Conservation (phyloP, 2,113 vertebrate genomes). For the Colistium nudipinnis region DNA sequence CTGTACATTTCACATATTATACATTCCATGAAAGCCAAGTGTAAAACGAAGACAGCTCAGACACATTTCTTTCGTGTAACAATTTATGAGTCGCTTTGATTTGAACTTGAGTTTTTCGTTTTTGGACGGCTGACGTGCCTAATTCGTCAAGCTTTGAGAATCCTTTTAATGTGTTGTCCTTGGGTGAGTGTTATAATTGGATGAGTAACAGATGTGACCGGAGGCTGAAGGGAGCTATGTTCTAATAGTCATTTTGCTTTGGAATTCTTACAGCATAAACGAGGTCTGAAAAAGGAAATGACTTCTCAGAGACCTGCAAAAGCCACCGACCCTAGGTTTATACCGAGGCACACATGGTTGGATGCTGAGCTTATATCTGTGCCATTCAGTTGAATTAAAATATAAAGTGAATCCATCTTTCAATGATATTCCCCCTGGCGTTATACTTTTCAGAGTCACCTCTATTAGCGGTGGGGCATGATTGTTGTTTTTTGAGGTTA, state of each 20-base stretch:
- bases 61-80: neutral
- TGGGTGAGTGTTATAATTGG: conserved; percentile 60
- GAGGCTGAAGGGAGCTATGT: conserved; percentile 32
- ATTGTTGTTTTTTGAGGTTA: conserved; percentile 29
- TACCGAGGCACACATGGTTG: neutral
- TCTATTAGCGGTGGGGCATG: conserved; percentile 15
- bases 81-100: conserved; percentile 3
- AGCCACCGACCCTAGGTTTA: conserved; percentile 9
- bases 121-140: conserved; percentile 42
- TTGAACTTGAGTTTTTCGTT: conserved; percentile 32
- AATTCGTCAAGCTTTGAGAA: conserved; percentile 51
- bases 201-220: conserved; percentile 52
- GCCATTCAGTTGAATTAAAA: neutral
- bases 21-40: neutral
- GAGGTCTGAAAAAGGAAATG: conserved; percentile 16
- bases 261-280: conserved; percentile 16
- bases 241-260: conserved; percentile 42
- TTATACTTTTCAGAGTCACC: neutral
- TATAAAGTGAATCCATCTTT: neutral
- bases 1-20: neutral
- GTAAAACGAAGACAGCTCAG: neutral
- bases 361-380: conserved; percentile 2
- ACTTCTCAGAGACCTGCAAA: conserved; percentile 14
- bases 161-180: conserved; percentile 65
- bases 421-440: neutral